A percentile compares a stretch with the other conserved stretches of the same genome.
These are phyloP conservation scores for Ariopsis seemanni DNA, from an alignment of 2,113 vertebrate species.

Conservation along the genomic window DNA sequence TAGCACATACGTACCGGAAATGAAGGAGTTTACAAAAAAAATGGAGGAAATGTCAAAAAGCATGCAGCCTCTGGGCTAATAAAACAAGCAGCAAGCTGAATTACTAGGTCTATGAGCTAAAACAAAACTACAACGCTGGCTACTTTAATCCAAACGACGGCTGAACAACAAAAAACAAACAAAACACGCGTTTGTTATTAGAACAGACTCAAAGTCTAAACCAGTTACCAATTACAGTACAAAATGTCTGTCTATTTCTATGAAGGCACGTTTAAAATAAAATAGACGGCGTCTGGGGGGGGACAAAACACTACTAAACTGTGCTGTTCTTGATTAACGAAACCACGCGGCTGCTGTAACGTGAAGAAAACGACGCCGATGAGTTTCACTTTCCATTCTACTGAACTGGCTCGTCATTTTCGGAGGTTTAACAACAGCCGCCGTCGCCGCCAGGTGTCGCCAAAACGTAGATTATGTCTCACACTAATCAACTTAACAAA, in stretches of 20 bases:
- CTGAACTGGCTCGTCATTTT: neutral
- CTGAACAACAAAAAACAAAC: neutral
- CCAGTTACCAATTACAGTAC: too few relatives aligned
- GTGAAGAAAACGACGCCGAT: neutral
- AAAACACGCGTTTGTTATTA: neutral
- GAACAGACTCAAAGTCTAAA: neutral
- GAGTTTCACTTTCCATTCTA: slow-evolving; percentile 72
- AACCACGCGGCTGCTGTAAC: neutral
- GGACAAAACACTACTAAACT: neutral
- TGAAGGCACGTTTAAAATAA: neutral
- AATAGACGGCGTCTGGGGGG: neutral
- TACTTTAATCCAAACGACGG: neutral
- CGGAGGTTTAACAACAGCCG: neutral
- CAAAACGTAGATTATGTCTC: neutral
- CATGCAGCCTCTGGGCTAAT: too few relatives aligned
- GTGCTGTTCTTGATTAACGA: neutral
- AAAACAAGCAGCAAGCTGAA: too few relatives aligned
- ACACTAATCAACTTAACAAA: neutral
- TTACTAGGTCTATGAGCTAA: neutral
- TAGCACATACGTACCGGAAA: neutral
- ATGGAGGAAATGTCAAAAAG: neutral
- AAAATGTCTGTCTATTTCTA: neutral
- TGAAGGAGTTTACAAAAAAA: neutral
- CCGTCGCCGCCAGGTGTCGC: slow-evolving; percentile 19
- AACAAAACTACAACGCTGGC: neutral